Percentiles rank a stretch among this genome's conserved stretches.
These are phyloP conservation scores for Pissodes strobi DNA, from an alignment of 1,140 invertebrate genomes.

Conservation along the genomic window DNA sequence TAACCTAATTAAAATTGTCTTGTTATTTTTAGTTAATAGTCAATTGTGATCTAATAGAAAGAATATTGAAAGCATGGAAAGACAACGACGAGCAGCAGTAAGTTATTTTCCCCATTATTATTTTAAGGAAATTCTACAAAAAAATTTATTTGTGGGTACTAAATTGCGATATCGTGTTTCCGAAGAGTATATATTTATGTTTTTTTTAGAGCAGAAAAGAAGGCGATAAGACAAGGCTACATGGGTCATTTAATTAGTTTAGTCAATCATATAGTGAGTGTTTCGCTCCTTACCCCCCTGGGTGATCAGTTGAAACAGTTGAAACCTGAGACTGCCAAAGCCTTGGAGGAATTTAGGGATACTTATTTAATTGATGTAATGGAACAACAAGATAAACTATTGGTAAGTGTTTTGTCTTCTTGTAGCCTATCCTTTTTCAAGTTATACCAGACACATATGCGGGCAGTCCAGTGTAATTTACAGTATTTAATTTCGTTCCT, in stretches of 20 bases:
- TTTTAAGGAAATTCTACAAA: background rate
- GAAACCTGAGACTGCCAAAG: constrained; percentile 61
- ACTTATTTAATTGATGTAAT: constrained; percentile 65
- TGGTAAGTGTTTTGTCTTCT: no score
- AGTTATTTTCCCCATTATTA: no score
- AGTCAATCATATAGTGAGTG: constrained; percentile 65
- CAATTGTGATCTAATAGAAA: constrained; percentile 60
- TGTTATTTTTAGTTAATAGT: constrained; percentile 58
- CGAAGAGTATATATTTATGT: no score
- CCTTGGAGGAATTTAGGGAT: constrained; percentile 66
- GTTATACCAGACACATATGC: no score
- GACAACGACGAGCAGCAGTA: constrained; percentile 60
- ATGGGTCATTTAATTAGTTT: constrained; percentile 61
- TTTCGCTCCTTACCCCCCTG: constrained; percentile 57
- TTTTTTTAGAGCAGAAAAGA: constrained; percentile 43
- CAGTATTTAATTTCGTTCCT: no score
- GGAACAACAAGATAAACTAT: constrained; percentile 62
- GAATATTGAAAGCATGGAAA: constrained; percentile 61
- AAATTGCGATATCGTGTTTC: no score
- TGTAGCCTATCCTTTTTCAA: no score
- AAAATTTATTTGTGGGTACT: no score
- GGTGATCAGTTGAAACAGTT: constrained; percentile 61
- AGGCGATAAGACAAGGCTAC: constrained; percentile 56
- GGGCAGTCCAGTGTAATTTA: no score
- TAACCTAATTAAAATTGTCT: background rate